A percentile compares a stretch with the other conserved stretches of the same genome.
Conservation (phyloP, 2,797 vertebrate genomes). For the Graptemys geographica region DNA sequence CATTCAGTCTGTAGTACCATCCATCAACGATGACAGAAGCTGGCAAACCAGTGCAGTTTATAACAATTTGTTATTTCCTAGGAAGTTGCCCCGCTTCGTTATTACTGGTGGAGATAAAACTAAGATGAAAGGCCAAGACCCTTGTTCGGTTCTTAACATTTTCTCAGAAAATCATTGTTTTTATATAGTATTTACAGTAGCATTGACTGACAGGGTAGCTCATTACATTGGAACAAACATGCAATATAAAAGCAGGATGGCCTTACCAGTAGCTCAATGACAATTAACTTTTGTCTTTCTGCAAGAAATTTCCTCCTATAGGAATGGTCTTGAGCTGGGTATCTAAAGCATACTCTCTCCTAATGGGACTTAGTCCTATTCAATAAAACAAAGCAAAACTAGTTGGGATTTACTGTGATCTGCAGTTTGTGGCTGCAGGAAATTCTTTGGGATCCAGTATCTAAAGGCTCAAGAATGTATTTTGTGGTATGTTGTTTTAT, state of each 20-base stretch:
- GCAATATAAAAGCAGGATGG: conserved; percentile 49
- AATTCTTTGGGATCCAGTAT: neutral
- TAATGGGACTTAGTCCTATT: neutral
- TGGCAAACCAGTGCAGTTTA: conserved; percentile 74
- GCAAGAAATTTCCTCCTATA: neutral
- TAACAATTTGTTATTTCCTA: conserved; percentile 78
- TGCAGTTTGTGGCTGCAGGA: neutral
- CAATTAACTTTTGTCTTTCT: neutral
- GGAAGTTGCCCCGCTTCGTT: conserved; percentile 76
- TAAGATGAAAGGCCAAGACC: conserved; percentile 73
- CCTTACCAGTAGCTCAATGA: conserved; percentile 23
- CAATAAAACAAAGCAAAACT: neutral
- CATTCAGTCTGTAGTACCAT: conserved; percentile 76
- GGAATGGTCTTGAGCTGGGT: neutral
- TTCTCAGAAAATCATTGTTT: conserved; percentile 51
- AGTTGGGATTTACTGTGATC: neutral
- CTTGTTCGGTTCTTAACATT: conserved; percentile 69
- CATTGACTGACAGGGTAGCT: conserved; percentile 60
- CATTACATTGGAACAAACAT: conserved; percentile 59
- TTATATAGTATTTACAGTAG: conserved; percentile 66
- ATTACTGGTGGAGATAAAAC: conserved; percentile 75
- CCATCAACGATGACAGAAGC: conserved; percentile 76
- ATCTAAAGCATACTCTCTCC: neutral
- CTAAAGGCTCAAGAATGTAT: neutral
- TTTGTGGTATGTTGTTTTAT: neutral